Evolutionary conservation across 92 coral and sea anemone species (phyloP).

Genomic region (Epizoanthus stellaris): DNA sequence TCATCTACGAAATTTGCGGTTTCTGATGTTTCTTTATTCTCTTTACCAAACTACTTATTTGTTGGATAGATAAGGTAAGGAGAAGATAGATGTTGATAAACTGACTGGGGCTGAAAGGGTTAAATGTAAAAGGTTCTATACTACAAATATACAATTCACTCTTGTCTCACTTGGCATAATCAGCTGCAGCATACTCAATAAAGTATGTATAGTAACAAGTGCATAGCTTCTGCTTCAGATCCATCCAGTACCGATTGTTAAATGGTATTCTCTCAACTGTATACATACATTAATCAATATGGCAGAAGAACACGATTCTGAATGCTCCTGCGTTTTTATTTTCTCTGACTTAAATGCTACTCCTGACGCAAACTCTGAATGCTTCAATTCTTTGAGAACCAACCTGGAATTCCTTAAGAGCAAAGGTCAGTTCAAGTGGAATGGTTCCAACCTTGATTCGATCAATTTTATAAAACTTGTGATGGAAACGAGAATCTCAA

Average conservation of each 20-base stretch:
- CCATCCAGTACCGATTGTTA: conserved; percentile 1
- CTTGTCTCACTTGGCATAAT: background rate
- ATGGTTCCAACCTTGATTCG: background rate
- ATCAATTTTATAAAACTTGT: background rate
- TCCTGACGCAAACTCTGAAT: background rate
- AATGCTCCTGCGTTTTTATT: too few relatives aligned
- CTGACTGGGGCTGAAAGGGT: too few relatives aligned
- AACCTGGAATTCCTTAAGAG: background rate
- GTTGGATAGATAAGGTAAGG: too few relatives aligned
- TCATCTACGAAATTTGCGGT: too few relatives aligned
- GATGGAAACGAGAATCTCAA: background rate
- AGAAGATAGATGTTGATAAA: too few relatives aligned
- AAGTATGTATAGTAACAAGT: conserved; percentile 5
- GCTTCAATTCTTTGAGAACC: background rate
- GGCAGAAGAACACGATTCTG: too few relatives aligned
- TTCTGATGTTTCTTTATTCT: too few relatives aligned
- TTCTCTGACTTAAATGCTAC: background rate
- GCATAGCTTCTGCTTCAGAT: conserved; percentile 4
- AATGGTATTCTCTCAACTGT: background rate
- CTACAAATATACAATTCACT: background rate
- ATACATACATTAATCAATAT: too few relatives aligned
- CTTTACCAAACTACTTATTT: too few relatives aligned
- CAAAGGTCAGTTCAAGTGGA: background rate
- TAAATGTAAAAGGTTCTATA: too few relatives aligned
- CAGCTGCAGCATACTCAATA: conserved; percentile 21